Percentiles rank a stretch among this genome's conserved stretches.
Conservation (phyloP, 2,113 vertebrate genomes). For the Lycocorax pyrrhopterus region DNA sequence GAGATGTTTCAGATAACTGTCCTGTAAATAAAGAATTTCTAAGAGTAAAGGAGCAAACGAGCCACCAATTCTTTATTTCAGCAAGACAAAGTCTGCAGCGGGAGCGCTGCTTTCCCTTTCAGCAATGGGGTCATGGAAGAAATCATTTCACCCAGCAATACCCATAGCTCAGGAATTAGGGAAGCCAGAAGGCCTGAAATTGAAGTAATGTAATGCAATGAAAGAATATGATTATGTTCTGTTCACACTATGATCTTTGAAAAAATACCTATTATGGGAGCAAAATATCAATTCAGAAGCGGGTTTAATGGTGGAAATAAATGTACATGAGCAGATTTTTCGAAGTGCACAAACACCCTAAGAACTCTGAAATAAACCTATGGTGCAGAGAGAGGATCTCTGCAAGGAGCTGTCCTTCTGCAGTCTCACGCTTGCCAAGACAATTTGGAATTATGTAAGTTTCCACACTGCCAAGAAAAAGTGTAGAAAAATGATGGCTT, state of each 20-base stretch:
- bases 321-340: background rate
- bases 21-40: background rate
- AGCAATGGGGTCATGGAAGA: background rate
- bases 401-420: background rate
- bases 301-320: background rate
- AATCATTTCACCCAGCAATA: background rate
- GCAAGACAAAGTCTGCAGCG: background rate
- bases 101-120: background rate
- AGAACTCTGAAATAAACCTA: background rate
- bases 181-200: background rate
- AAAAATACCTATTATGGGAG: background rate
- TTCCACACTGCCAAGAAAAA: background rate
- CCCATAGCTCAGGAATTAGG: background rate
- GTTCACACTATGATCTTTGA: background rate
- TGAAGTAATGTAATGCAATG: background rate
- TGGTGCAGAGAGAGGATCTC: background rate
- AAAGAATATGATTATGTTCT: background rate
- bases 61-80: background rate
- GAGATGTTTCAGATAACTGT: background rate
- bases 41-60: background rate
- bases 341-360: background rate
- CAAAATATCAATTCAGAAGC: background rate
- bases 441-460: background rate
- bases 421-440: background rate
- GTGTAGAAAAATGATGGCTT: background rate